Conservation (phyloP, 2,113 vertebrate species). For the Protobothrops mucrosquamatus region DNA sequence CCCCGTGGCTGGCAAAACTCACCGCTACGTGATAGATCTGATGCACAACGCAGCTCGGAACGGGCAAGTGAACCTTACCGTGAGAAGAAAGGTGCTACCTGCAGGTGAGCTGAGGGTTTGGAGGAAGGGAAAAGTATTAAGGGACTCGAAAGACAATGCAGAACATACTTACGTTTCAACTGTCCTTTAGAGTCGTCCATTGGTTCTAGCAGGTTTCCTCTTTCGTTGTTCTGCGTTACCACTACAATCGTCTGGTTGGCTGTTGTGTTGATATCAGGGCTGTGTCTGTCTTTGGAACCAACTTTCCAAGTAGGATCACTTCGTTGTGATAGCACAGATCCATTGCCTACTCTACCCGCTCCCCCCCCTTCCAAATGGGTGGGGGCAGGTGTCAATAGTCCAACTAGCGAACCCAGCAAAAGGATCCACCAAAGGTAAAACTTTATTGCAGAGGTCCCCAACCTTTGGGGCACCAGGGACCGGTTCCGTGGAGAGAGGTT, state of each 20-base stretch:
- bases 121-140: background rate
- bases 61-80: conserved; percentile 92
- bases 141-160: conserved; percentile 13
- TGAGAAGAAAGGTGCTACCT: conserved; percentile 85
- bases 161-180: conserved; percentile 5
- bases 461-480: no score
- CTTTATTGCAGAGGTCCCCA: no score
- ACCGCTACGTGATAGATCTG: conserved; percentile 96
- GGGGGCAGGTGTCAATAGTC: no score
- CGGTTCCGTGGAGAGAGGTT: no score
- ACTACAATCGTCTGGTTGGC: background rate
- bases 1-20: conserved; percentile 91
- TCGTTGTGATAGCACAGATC: no score
- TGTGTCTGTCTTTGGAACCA: no score
- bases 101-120: conserved; percentile 69
- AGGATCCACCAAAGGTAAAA: no score
- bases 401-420: no score
- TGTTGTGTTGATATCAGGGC: no score
- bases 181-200: background rate
- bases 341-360: no score
- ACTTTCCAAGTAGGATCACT: no score
- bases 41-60: conserved; percentile 96
- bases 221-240: background rate
- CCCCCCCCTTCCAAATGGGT: no score
- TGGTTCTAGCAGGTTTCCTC: background rate